Conservation (phyloP, 2,888 invertebrate species). For the Molorchus minor region DNA sequence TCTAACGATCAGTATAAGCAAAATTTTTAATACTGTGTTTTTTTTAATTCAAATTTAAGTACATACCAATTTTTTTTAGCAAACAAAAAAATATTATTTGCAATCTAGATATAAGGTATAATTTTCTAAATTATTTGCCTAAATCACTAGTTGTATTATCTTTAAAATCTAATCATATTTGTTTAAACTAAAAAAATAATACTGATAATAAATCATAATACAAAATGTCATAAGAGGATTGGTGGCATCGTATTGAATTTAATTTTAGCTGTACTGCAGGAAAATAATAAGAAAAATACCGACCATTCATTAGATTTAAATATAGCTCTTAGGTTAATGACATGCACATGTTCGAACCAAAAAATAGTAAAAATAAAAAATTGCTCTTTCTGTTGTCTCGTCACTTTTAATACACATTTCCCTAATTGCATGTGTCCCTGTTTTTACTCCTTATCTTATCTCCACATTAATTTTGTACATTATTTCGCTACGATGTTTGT, state of each 20-base stretch:
- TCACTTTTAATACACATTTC: constrained; percentile 30
- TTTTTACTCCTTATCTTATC: constrained; percentile 2
- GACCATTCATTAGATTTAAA: constrained; percentile 48
- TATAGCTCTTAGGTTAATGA: constrained; percentile 48
- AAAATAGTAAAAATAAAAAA: constrained; percentile 25
- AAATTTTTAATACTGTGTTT: no score
- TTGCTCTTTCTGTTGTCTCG: constrained; percentile 31
- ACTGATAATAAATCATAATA: constrained; percentile 13
- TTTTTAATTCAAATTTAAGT: no score
- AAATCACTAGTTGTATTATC: no score
- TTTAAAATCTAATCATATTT: no score
- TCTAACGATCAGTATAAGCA: no score
- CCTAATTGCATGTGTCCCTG: constrained; percentile 9
- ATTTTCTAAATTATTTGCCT: no score
- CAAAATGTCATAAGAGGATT: constrained; percentile 22
- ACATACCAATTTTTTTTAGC: no score
- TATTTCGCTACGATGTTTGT: not conserved
- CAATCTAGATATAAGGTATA: no score
- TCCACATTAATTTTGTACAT: constrained; percentile 8
- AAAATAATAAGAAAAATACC: constrained; percentile 44
- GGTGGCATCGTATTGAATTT: constrained; percentile 34
- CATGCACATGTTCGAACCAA: constrained; percentile 39
- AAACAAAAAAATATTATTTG: no score
- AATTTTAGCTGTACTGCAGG: constrained; percentile 41
- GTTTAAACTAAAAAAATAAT: no score